Percentiles rank a stretch among this genome's conserved stretches.
These are phyloP conservation scores for Heteropelma amictum DNA, from an alignment of 2,888 invertebrate species.

Conservation along the genomic window DNA sequence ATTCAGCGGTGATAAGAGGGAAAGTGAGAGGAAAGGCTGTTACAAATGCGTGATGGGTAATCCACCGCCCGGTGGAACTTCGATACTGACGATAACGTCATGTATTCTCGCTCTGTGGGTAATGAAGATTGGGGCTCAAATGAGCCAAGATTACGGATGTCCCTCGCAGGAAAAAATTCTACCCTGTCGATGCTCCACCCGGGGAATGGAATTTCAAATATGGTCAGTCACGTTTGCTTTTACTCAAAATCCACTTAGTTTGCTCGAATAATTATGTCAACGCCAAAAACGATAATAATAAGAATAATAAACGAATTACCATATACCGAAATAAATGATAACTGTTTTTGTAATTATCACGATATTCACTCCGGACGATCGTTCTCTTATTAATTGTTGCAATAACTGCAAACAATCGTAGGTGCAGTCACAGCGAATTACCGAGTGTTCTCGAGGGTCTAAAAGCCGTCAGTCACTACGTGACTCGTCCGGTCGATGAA, in stretches of 20 bases:
- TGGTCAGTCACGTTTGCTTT: conserved; percentile 86
- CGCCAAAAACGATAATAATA: too few species aligned
- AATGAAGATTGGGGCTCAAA: conserved; percentile 61
- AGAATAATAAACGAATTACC: too few species aligned
- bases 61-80: conserved; percentile 70
- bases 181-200: conserved; percentile 89
- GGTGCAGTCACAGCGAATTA: conserved; percentile 95
- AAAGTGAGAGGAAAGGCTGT: conserved; percentile 43
- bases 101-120: conserved; percentile 57
- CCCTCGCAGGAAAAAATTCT: conserved; percentile 88
- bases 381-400: too few species aligned
- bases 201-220: conserved; percentile 89
- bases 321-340: too few species aligned
- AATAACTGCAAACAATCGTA: conserved; percentile 72
- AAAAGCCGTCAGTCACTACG: conserved; percentile 83
- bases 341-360: too few species aligned
- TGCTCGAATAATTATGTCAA: too few species aligned
- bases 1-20: not conserved
- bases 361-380: too few species aligned
- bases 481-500: conserved; percentile 88
- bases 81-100: conserved; percentile 57
- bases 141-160: conserved; percentile 79
- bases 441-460: conserved; percentile 87
- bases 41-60: conserved; percentile 75
- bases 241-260: not conserved